phyloP scores from a whole-genome alignment of 2,797 vertebrate species.

The Nyctalus aviator region DNA sequence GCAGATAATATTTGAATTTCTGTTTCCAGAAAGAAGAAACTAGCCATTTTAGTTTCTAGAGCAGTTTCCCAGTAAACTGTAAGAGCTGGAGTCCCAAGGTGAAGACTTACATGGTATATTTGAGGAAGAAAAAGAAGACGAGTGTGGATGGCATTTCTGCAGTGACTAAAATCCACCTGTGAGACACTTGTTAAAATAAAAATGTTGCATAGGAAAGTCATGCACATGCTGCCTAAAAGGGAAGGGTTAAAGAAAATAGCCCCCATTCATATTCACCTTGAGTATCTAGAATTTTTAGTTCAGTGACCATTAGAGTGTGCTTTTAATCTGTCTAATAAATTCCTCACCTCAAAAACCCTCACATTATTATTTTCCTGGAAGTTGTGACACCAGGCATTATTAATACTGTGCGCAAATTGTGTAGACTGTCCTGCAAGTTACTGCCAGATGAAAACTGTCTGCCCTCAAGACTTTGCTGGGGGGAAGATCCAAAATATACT shows the following conservation, averaged over 20 bases:
- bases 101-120: background rate
- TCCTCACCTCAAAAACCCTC: constrained; percentile 40
- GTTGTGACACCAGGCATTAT: constrained; percentile 9
- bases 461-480: background rate
- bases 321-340: background rate
- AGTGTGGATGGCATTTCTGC: background rate
- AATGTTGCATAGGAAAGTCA: background rate
- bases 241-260: background rate
- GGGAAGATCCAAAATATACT: constrained; percentile 12
- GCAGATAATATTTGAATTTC: background rate
- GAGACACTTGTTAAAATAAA: constrained; percentile 16
- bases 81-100: background rate
- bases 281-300: background rate
- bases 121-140: constrained; percentile 5
- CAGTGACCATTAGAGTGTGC: background rate
- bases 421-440: background rate
- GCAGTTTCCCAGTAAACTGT: background rate
- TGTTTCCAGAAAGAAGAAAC: background rate
- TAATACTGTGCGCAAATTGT: background rate
- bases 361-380: constrained; percentile 47
- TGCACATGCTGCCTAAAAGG: background rate
- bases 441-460: background rate
- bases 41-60: background rate
- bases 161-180: background rate
- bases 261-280: background rate